Percentiles rank a stretch among this genome's conserved stretches.
These are phyloP conservation scores for Coregonus sp. DNA, from an alignment of 2,797 vertebrate genomes.

Conservation along the genomic window DNA sequence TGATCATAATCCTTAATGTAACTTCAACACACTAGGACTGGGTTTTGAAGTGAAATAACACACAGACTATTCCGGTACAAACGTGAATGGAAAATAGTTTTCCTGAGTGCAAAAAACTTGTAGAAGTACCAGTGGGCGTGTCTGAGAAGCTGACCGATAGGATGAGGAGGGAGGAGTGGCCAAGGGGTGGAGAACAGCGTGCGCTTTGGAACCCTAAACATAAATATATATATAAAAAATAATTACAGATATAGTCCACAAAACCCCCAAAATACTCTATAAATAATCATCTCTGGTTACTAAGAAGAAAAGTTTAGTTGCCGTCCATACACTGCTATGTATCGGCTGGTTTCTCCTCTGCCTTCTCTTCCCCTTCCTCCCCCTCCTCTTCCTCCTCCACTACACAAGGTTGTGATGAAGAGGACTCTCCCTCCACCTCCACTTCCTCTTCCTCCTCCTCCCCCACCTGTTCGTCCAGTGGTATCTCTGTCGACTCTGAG, in stretches of 20 bases:
- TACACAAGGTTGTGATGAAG: conserved; percentile 75
- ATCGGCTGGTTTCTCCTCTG: conserved; percentile 58
- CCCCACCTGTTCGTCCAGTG: conserved; percentile 92
- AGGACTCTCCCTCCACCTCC: conserved; percentile 48
- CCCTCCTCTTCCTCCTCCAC: conserved; percentile 74
- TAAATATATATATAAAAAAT: conserved; percentile 51
- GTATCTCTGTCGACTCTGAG: conserved; percentile 96
- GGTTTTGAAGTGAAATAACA: conserved; percentile 43
- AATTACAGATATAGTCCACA: conserved; percentile 61
- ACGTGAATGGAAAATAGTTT: conserved; percentile 83
- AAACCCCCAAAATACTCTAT: conserved; percentile 70
- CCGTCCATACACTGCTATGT: conserved; percentile 74
- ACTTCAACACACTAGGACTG: conserved; percentile 22
- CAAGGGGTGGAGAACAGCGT: conserved; percentile 78
- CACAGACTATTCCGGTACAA: conserved; percentile 67
- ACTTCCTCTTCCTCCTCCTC: conserved; percentile 80
- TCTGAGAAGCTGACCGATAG: conserved; percentile 68
- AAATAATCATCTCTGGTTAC: conserved; percentile 80
- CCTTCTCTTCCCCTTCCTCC: conserved; percentile 67
- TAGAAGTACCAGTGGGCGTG: conserved; percentile 83
- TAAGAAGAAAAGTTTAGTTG: conserved; percentile 75
- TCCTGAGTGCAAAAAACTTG: conserved; percentile 97
- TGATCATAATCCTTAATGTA: conserved; percentile 22
- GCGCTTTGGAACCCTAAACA: conserved; percentile 83
- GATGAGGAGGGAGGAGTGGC: conserved; percentile 56